phyloP scores from a whole-genome alignment of 2,113 vertebrate species.

The Puffinus mauretanicus region DNA sequence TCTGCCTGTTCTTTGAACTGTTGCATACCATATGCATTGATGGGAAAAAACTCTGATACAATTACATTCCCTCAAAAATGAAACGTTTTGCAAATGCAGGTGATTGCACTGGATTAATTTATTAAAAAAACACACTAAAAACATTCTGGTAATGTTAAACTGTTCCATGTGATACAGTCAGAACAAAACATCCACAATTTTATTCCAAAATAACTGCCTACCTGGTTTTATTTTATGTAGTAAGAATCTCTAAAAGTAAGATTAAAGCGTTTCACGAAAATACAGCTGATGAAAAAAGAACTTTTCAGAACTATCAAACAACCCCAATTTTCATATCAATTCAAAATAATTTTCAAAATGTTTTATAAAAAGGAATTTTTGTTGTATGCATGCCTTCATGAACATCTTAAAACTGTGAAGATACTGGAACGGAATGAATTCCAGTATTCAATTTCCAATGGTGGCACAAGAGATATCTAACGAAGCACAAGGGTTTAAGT shows the following conservation, averaged over 20 bases:
- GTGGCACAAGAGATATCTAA: not conserved
- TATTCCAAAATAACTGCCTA: not conserved
- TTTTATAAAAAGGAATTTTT: not conserved
- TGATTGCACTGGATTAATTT: not conserved
- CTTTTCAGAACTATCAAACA: not conserved
- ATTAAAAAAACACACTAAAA: not conserved
- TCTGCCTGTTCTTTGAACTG: not conserved
- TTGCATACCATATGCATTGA: not conserved
- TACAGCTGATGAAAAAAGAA: not conserved
- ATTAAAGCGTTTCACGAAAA: not conserved
- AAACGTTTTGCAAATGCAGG: not conserved
- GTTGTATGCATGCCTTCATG: not conserved
- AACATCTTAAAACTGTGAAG: not conserved
- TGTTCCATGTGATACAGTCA: not conserved
- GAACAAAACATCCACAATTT: not conserved
- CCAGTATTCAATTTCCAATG: not conserved
- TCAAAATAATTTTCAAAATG: not conserved
- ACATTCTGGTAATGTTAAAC: not conserved
- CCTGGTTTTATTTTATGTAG: not conserved
- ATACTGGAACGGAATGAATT: not conserved
- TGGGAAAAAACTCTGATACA: not conserved
- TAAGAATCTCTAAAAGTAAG: not conserved
- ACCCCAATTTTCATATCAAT: not conserved
- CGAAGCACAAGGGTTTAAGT: not conserved
- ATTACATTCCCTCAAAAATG: not conserved